Evolutionary conservation across 2,888 invertebrate genomes (phyloP).

Genomic region (Drosophila nigritarsus): DNA sequence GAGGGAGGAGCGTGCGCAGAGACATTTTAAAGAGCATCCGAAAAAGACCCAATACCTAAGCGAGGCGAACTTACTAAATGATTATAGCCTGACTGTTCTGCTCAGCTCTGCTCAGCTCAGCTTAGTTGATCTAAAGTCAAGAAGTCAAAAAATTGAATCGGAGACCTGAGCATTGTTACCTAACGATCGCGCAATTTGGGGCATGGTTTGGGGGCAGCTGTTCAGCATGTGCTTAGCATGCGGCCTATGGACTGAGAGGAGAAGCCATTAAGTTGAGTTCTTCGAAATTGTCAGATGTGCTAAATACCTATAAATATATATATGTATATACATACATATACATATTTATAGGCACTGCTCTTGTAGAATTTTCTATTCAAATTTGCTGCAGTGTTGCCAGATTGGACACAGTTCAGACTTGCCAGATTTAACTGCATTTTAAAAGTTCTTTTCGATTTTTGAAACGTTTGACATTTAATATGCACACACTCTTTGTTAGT

Average conservation of each 20-base stretch:
- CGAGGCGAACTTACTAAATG: constrained; percentile 23
- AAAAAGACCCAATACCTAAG: background rate
- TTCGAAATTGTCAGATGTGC: constrained; percentile 1
- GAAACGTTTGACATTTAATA: background rate
- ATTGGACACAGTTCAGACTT: background rate
- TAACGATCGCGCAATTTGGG: constrained; percentile 18
- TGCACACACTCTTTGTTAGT: background rate
- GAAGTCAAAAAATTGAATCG: constrained; percentile 18
- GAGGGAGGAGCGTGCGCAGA: background rate
- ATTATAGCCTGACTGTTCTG: background rate
- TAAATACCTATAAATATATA: background rate
- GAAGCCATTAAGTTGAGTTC: background rate
- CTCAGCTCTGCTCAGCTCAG: background rate
- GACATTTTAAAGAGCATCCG: constrained; percentile 9
- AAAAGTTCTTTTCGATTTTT: background rate
- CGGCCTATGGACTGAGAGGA: background rate
- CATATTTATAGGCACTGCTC: background rate
- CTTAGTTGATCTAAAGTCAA: constrained; percentile 7
- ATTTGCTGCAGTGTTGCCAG: background rate
- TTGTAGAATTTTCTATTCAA: background rate
- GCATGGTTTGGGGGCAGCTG: constrained; percentile 22
- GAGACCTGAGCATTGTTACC: constrained; percentile 1
- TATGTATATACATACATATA: background rate
- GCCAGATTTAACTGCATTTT: background rate
- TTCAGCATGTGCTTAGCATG: constrained; percentile 7